Conservation (phyloP, 2,797 vertebrate species). For the Lemur catta region DNA sequence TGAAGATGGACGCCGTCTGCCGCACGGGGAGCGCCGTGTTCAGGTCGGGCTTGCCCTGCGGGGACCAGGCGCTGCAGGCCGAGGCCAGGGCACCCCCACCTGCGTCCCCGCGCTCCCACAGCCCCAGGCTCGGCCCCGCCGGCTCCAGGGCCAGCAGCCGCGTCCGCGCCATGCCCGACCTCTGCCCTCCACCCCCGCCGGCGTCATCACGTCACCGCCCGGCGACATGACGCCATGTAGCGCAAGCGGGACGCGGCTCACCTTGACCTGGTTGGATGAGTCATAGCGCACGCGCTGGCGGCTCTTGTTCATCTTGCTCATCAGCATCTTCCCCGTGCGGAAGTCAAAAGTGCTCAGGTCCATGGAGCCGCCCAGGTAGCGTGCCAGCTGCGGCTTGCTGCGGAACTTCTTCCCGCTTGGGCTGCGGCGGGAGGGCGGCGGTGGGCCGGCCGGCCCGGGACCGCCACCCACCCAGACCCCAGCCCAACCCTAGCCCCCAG, state of each 20-base stretch:
- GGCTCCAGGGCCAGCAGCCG: background rate
- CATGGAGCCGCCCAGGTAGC: slow-evolving; percentile 99
- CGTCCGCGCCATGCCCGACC: background rate
- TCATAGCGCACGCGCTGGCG: slow-evolving; percentile 96
- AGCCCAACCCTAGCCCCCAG: background rate
- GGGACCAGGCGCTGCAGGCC: background rate
- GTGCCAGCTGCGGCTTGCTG: slow-evolving; percentile 98
- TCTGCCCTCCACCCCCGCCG: background rate
- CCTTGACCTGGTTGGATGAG: slow-evolving; percentile 96
- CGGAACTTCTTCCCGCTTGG: slow-evolving; percentile 99
- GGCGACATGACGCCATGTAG: background rate
- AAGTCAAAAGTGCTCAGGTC: slow-evolving; percentile 98
- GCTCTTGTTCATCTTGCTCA: slow-evolving; percentile 98
- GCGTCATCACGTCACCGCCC: background rate
- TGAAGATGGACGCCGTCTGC: slow-evolving; percentile 99
- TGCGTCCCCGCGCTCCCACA: background rate
- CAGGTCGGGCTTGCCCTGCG: slow-evolving; percentile 95
- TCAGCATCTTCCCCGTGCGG: slow-evolving; percentile 97
- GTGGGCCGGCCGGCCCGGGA: background rate
- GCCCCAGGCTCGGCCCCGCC: background rate
- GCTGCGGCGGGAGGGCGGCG: slow-evolving; percentile 81
- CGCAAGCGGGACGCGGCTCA: slow-evolving; percentile 71
- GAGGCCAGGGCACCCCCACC: no score
- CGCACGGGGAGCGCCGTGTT: slow-evolving; percentile 97
- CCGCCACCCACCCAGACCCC: background rate